These are phyloP conservation scores for Antennarius maculatus DNA, from an alignment of 2,797 vertebrate species.

Conservation along the genomic window DNA sequence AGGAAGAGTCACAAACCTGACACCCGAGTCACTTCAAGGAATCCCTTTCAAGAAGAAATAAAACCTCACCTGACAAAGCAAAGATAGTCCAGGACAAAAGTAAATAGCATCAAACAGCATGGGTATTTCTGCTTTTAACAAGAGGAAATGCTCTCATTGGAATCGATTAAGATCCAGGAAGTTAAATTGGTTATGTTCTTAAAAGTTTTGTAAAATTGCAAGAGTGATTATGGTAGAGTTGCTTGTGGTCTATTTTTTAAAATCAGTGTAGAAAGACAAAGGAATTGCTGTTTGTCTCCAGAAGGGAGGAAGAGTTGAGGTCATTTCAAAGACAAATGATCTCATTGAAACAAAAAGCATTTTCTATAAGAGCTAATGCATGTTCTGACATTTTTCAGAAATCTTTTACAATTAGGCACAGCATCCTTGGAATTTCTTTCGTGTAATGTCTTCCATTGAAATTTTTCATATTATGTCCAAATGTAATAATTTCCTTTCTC, in stretches of 20 bases:
- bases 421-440: slow-evolving; percentile 24
- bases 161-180: slow-evolving; percentile 57
- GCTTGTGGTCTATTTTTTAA: slow-evolving; percentile 7
- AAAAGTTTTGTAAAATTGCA: slow-evolving; percentile 39
- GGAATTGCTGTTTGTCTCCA: slow-evolving; percentile 11
- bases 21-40: slow-evolving; percentile 87
- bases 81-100: slow-evolving; percentile 78
- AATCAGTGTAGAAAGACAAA: slow-evolving; percentile 25
- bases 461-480: slow-evolving; percentile 67
- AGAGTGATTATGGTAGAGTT: slow-evolving; percentile 31
- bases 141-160: slow-evolving; percentile 57
- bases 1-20: slow-evolving; percentile 83
- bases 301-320: slow-evolving; percentile 16
- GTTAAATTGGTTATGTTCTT: slow-evolving; percentile 40
- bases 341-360: slow-evolving; percentile 32
- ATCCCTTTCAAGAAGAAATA: slow-evolving; percentile 85
- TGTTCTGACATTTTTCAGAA: slow-evolving; percentile 42
- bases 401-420: slow-evolving; percentile 36
- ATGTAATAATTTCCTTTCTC: slow-evolving; percentile 73
- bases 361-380: slow-evolving; percentile 28
- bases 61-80: slow-evolving; percentile 84
- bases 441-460: slow-evolving; percentile 25
- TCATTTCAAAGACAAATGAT: slow-evolving; percentile 37
- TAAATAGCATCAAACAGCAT: slow-evolving; percentile 83
- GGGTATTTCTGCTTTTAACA: slow-evolving; percentile 76